These are phyloP conservation scores for Manis javanica DNA, from an alignment of 2,797 vertebrate species.

Conservation along the genomic window DNA sequence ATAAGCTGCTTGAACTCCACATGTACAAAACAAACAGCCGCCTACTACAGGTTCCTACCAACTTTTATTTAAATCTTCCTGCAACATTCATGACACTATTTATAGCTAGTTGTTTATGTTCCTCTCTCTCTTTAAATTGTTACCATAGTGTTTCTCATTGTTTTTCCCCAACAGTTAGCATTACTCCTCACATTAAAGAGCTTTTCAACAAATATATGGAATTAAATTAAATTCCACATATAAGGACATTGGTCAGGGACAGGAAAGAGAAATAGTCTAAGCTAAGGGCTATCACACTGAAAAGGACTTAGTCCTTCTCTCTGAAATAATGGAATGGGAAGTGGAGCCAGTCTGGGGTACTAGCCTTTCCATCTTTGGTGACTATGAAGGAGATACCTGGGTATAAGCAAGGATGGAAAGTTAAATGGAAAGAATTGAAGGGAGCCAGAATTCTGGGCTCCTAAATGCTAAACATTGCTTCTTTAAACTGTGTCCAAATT, in stretches of 20 bases:
- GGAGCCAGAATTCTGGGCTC: slow-evolving; percentile 43
- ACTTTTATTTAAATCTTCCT: not conserved
- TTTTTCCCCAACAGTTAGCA: not conserved
- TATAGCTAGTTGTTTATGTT: not conserved
- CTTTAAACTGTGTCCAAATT: slow-evolving; percentile 53
- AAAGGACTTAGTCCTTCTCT: not conserved
- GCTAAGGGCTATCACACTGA: not conserved
- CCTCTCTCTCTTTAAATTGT: not conserved
- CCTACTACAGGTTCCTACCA: not conserved
- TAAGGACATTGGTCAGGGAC: not conserved
- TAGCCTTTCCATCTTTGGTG: not conserved
- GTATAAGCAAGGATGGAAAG: slow-evolving; percentile 37
- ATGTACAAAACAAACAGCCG: not conserved
- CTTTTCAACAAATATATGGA: not conserved
- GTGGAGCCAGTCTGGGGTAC: not conserved
- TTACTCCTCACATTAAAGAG: not conserved
- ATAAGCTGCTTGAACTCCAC: not conserved
- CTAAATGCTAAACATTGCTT: slow-evolving; percentile 29
- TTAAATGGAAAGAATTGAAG: slow-evolving; percentile 51
- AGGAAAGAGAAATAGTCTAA: not conserved
- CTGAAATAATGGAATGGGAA: not conserved
- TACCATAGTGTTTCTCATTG: not conserved
- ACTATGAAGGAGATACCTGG: slow-evolving; percentile 24
- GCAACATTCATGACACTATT: not conserved
- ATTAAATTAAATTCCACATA: not conserved